Conservation (phyloP, 2,113 vertebrate genomes). For the Muntiacus muntjak region DNA sequence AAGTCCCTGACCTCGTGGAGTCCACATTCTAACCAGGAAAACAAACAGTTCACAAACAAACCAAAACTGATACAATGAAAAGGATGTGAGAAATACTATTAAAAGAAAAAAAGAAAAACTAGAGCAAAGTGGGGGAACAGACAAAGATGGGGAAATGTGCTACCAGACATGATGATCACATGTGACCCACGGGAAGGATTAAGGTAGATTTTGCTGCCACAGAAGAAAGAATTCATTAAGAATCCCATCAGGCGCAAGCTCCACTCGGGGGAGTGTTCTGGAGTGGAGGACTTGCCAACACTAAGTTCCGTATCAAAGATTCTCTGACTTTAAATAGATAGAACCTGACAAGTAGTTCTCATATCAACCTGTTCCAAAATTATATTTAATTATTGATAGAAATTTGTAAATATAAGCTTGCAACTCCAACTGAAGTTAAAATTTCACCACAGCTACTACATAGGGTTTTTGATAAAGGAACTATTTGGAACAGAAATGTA, state of each 20-base stretch:
- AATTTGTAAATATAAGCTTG: neutral
- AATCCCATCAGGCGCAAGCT: neutral
- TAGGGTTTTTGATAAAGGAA: neutral
- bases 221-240: neutral
- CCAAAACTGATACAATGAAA: neutral
- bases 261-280: fast-evolving
- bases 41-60: neutral
- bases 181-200: neutral
- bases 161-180: neutral
- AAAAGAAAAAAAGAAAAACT: neutral
- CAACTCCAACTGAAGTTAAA: neutral
- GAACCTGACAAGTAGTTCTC: neutral
- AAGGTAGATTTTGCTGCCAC: neutral
- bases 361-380: neutral
- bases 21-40: neutral
- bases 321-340: neutral
- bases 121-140: neutral
- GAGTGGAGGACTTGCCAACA: neutral
- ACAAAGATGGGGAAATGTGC: neutral
- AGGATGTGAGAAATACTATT: neutral
- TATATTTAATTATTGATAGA: neutral
- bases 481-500: neutral
- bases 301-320: neutral
- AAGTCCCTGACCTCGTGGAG: neutral
- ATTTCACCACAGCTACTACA: neutral